Conservation (phyloP, 1,140 invertebrate genomes). For the Cepaea nemoralis region DNA sequence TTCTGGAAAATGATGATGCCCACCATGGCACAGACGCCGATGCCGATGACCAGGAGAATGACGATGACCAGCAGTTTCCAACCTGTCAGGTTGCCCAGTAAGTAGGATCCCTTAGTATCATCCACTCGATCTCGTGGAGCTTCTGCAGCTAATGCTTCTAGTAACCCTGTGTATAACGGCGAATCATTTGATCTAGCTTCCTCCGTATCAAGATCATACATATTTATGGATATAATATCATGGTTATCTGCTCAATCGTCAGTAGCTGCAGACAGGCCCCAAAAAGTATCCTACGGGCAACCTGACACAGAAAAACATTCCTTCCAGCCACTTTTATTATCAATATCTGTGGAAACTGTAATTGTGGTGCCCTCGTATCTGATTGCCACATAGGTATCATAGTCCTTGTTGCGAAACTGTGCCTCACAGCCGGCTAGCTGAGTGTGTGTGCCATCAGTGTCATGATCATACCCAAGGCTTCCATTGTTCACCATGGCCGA, state of each 20-base stretch:
- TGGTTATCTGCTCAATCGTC: conserved; percentile 96
- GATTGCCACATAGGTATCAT: conserved; percentile 91
- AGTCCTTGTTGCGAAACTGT: conserved; percentile 91
- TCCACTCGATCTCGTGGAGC: conserved; percentile 82
- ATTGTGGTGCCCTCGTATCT: conserved; percentile 91
- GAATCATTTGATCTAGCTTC: conserved; percentile 22
- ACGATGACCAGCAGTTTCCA: conserved; percentile 90
- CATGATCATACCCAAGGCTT: conserved; percentile 94
- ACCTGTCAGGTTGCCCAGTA: conserved; percentile 80
- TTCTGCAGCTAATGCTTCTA: conserved; percentile 58
- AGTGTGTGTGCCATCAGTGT: conserved; percentile 97
- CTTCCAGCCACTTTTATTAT: conserved; percentile 92
- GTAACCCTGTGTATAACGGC: conserved; percentile 51
- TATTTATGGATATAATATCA: conserved; percentile 91
- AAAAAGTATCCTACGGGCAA: conserved; percentile 96
- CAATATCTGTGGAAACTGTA: conserved; percentile 90
- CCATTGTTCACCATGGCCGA: conserved; percentile 99
- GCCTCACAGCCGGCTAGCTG: conserved; percentile 87
- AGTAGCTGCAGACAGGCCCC: conserved; percentile 93
- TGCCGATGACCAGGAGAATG: conserved; percentile 82
- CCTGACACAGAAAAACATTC: conserved; percentile 92
- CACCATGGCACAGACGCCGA: conserved; percentile 85
- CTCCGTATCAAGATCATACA: conserved; percentile 85
- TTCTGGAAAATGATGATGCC: conserved; percentile 93
- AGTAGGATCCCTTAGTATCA: conserved; percentile 79